Base-by-base conservation (phyloP, 2,113 vertebrate genomes). In the Suncus etruscus region DNA sequence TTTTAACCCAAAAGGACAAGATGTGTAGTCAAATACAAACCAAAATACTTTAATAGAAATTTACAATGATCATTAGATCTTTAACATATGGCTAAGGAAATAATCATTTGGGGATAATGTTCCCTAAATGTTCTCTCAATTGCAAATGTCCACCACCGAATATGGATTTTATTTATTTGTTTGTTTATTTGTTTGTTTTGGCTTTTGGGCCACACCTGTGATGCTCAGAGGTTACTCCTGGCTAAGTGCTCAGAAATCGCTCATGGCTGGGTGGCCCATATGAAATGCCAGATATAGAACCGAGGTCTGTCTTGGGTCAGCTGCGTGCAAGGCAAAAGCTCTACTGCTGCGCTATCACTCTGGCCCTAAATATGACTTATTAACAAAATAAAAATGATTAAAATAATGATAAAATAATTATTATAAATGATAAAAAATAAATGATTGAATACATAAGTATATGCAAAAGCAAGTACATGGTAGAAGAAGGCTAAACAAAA, bases 51-150 rank as follows among this genome's bases (percentile, higher is more conserved):
- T 82, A 65, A 39, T 2, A 47, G 58, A 83, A 10, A 29, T 47
- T 79, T 79, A 32, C 1, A 39, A 7, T 81, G 39, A 81, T 15
- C 48, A 4, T 18, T 58, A 20, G 15, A 4, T 58, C 6, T 61
- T 83, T 86, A 16, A 24, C 77, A 9, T 8, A 50, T 69, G 3
- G 78, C 63, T 68, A 48, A 69, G 47, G 79, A 63, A 82, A 2
- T 0, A 78, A 5, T 68, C 20, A 15, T 1, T 20, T 27, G 39
- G 25, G 31, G 51, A 22, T 0, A 0, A 0, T 22, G 0, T 39
- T 86, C 15, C 27, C 25, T 3, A 74, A 85, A 61, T 66, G 9
- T 0, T 15, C 27, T 85, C 22, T 76, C n/a, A 73, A 31, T 14
- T 78, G 1, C 39, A 14, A 20, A 22, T 65, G 11, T 29, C 24